phyloP scores from a whole-genome alignment of 2,797 vertebrate species.

The Myiotriccus ornatus region DNA sequence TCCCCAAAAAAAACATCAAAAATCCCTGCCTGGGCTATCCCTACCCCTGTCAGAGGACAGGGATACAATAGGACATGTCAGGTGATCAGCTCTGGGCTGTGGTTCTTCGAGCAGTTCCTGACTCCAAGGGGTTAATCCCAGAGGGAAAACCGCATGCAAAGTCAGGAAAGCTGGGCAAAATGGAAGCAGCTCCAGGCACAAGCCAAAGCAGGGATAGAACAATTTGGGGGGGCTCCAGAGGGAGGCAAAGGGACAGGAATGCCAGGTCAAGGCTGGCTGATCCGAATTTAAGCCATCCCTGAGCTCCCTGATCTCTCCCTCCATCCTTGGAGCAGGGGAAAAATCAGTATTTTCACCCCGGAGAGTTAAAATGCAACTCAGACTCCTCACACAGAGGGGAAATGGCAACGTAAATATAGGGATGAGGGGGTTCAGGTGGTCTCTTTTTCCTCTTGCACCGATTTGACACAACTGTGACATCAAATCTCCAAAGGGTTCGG shows the following conservation, averaged over 20 bases:
- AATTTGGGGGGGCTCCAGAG: not conserved
- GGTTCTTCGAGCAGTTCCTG: not conserved
- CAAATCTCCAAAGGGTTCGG: not conserved
- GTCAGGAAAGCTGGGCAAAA: not conserved
- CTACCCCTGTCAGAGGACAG: not conserved
- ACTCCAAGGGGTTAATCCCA: not conserved
- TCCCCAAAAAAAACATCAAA: not conserved
- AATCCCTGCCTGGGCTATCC: not conserved
- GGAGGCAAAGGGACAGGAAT: not conserved
- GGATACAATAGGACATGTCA: not conserved
- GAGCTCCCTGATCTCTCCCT: not conserved
- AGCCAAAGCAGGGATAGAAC: not conserved
- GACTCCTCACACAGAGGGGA: not conserved
- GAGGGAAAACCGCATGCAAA: not conserved
- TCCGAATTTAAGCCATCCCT: not conserved
- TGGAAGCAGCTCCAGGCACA: not conserved
- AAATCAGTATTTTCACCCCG: not conserved
- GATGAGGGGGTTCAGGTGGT: not conserved
- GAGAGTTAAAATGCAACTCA: not conserved
- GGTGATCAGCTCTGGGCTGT: not conserved
- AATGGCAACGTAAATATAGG: fast-evolving
- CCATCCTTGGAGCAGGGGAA: not conserved
- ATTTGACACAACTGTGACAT: not conserved
- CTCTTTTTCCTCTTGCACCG: not conserved
- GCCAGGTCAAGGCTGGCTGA: not conserved